Percentiles rank a stretch among this genome's conserved stretches.
Conservation (phyloP, 2,113 vertebrate genomes). For the Pica pica region DNA sequence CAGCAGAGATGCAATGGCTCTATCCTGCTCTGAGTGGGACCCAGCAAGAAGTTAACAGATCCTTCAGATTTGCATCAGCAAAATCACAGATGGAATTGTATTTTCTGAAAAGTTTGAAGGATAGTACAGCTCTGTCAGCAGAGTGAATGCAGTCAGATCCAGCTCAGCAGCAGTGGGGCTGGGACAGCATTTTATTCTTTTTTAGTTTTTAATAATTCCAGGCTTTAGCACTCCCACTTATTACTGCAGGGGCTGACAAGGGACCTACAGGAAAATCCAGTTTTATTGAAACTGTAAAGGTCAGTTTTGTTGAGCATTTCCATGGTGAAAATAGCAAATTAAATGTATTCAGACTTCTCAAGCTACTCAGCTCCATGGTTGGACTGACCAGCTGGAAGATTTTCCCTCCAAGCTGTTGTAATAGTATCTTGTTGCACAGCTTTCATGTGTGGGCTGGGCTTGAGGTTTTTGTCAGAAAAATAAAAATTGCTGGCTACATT, state of each 20-base stretch:
- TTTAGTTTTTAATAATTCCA: conserved; percentile 30
- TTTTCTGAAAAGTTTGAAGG: background rate
- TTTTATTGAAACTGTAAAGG: conserved; percentile 81
- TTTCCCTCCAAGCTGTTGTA: conserved; percentile 24
- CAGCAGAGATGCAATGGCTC: background rate
- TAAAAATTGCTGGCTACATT: background rate
- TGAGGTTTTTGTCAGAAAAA: background rate
- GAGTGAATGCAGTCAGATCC: background rate
- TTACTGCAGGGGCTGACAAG: conserved; percentile 62
- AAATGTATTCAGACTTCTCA: conserved; percentile 52
- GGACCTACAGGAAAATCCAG: conserved; percentile 67
- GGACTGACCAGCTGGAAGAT: conserved; percentile 47
- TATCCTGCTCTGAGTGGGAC: background rate
- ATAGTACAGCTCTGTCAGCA: background rate
- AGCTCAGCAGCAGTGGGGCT: background rate
- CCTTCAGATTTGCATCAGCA: background rate
- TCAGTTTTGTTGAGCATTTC: conserved; percentile 75
- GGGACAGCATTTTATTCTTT: background rate
- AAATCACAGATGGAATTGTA: background rate
- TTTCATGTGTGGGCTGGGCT: background rate
- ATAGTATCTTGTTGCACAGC: conserved; percentile 4
- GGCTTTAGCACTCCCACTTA: conserved; percentile 43
- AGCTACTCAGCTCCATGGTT: background rate
- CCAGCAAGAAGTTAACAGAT: background rate
- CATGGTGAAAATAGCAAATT: conserved; percentile 76